phyloP scores from a whole-genome alignment of 2,888 invertebrate species.

The Catocala nupta region DNA sequence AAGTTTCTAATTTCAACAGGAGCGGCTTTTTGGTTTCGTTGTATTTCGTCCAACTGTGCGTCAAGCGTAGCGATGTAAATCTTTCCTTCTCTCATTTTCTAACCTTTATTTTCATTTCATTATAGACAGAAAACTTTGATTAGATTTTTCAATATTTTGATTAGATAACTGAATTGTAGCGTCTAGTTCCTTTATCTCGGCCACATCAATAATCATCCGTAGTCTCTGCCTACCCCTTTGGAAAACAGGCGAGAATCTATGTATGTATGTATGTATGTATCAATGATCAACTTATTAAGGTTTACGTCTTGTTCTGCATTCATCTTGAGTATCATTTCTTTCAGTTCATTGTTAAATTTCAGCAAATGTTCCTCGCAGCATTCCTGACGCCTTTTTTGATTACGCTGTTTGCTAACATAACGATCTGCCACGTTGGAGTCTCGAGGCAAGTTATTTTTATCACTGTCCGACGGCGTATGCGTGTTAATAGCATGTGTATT shows the following conservation, averaged over 20 bases:
- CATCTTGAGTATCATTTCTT: neutral
- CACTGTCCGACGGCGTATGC: neutral
- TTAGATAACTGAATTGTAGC: neutral
- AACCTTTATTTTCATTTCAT: neutral
- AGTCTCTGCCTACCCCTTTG: no score
- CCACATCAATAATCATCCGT: no score
- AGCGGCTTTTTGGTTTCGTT: neutral
- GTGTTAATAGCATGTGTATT: neutral
- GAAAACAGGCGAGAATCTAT: no score
- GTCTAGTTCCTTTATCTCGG: no score
- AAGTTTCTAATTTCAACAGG: neutral
- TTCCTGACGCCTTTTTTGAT: no score
- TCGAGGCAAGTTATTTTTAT: neutral
- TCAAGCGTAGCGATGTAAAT: neutral
- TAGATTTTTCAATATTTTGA: neutral
- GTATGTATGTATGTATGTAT: no score
- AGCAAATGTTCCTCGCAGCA: no score
- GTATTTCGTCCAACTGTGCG: neutral
- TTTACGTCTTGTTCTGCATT: neutral
- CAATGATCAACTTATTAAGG: neutral
- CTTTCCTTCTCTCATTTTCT: slow-evolving; percentile 3
- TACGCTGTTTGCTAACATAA: no score
- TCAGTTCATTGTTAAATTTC: neutral
- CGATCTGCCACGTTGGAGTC: no score
- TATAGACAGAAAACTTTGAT: neutral